Evolutionary conservation across 2,888 invertebrate genomes (phyloP).

Genomic region (Carpatolechia fugitivella): DNA sequence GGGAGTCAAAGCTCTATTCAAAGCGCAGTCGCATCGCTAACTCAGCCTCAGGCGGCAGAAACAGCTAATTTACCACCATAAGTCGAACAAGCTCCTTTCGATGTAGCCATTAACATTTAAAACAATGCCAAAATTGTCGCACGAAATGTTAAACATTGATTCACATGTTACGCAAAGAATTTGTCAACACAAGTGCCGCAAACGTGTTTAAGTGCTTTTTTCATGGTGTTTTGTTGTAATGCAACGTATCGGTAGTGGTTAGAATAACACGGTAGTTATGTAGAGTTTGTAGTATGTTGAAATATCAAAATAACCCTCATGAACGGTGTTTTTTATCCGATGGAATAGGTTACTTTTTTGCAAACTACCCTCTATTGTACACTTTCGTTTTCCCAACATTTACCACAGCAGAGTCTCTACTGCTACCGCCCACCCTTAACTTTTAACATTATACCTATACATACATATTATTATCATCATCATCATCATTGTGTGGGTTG

Average conservation of each 20-base stretch:
- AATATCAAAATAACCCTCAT: no score
- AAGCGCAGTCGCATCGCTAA: conserved; percentile 14
- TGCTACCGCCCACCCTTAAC: no score
- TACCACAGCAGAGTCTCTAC: no score
- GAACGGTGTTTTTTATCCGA: no score
- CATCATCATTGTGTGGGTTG: no score
- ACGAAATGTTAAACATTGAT: conserved; percentile 15
- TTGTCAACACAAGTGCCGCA: conserved; percentile 13
- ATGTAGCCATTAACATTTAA: conserved; percentile 25
- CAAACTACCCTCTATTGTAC: no score
- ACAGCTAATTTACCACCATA: conserved; percentile 17
- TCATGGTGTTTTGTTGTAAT: conserved; percentile 23
- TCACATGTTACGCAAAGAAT: conserved; percentile 17
- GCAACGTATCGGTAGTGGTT: not conserved
- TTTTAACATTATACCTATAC: no score
- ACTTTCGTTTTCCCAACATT: no score
- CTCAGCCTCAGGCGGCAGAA: conserved; percentile 18
- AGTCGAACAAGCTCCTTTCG: conserved; percentile 17
- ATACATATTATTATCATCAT: no score
- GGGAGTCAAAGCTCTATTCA: not conserved
- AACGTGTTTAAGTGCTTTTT: conserved; percentile 7
- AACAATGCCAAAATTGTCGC: conserved; percentile 18
- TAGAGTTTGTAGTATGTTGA: no score
- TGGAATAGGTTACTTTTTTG: no score
- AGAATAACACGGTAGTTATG: no score